Conservation (phyloP, 2,113 vertebrate genomes). For the Antechinus stuartii region DNA sequence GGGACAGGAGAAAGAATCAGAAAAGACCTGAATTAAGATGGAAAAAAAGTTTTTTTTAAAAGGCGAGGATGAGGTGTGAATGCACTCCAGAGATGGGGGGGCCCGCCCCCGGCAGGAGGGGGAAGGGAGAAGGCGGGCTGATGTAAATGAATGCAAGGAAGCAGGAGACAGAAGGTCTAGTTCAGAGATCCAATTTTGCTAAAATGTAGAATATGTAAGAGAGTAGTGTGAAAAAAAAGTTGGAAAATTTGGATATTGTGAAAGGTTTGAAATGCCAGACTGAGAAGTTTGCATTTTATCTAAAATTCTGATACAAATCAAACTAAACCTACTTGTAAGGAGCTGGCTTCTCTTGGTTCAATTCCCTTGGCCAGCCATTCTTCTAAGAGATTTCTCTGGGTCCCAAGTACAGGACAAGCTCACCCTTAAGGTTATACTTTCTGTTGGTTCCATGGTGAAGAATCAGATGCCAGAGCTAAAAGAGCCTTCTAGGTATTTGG, state of each 20-base stretch:
- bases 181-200: neutral
- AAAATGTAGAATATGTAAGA: neutral
- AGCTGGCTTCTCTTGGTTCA: no score
- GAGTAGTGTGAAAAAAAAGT: no score
- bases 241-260: neutral
- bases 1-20: neutral
- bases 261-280: neutral
- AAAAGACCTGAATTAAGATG: neutral
- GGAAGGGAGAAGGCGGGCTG: neutral
- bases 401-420: neutral
- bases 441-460: neutral
- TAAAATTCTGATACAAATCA: neutral
- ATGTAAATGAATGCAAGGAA: neutral
- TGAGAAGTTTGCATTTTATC: neutral
- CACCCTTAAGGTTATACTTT: neutral
- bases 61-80: neutral
- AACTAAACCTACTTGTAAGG: neutral
- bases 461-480: neutral
- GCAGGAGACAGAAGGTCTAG: neutral
- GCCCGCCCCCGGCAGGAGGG: no score
- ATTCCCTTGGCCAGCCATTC: neutral
- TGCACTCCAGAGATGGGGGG: neutral
- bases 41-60: neutral
- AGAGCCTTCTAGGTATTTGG: neutral
- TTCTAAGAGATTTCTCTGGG: neutral